Conservation (phyloP, 1,140 invertebrate species). For the Drosophila nigrodunni region DNA sequence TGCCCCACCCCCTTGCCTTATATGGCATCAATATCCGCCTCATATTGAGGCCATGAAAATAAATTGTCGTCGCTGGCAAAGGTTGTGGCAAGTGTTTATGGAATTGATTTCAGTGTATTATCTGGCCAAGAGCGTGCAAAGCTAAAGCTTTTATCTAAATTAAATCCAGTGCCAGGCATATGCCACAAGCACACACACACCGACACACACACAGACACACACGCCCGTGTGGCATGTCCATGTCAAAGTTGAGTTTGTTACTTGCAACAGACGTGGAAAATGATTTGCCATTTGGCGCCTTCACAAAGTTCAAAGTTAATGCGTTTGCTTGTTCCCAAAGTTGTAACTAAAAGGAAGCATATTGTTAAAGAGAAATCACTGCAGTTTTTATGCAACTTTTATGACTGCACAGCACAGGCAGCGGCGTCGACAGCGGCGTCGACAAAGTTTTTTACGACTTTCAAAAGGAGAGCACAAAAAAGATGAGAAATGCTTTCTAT, state of each 20-base stretch:
- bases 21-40: conserved; percentile 24
- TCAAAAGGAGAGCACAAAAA: conserved; percentile 31
- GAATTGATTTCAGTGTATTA: conserved; percentile 78
- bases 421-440: conserved; percentile 24
- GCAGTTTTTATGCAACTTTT: conserved; percentile 79
- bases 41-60: conserved; percentile 60
- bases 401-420: conserved; percentile 53
- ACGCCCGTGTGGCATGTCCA: conserved; percentile 19
- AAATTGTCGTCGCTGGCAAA: conserved; percentile 70
- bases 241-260: conserved; percentile 4
- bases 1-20: conserved; percentile 1
- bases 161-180: conserved; percentile 65
- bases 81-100: conserved; percentile 60
- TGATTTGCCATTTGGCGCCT: conserved; percentile 63
- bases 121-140: conserved; percentile 28
- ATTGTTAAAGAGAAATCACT: conserved; percentile 65
- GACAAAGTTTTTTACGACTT: conserved; percentile 38
- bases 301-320: conserved; percentile 51
- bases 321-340: conserved; percentile 46
- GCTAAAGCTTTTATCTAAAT: conserved; percentile 81
- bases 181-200: conserved; percentile 7
- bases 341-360: conserved; percentile 39
- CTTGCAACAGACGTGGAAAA: conserved; percentile 58
- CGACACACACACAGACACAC: neutral
- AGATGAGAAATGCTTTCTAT: conserved; percentile 44